phyloP scores from a whole-genome alignment of 2,113 vertebrate species.

The Microcebus tavaratra region DNA sequence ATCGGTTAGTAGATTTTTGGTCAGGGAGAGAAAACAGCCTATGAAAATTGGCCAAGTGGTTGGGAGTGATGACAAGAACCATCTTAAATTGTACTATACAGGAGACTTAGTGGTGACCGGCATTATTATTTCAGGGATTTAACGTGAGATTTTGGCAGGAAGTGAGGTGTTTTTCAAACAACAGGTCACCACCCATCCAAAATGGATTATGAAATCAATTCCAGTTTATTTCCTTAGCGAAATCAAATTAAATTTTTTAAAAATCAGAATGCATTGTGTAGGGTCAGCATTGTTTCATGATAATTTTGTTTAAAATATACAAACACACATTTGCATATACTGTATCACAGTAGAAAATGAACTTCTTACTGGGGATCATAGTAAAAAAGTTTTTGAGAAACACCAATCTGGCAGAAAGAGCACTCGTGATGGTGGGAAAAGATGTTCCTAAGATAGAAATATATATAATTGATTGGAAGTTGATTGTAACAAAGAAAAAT shows the following conservation, averaged over 20 bases:
- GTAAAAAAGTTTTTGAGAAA: constrained; percentile 16
- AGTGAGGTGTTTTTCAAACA: background rate
- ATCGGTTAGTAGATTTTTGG: background rate
- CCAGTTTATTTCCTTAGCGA: background rate
- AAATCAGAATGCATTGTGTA: background rate
- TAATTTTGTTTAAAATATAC: background rate
- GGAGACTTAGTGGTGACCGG: background rate
- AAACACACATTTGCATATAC: background rate
- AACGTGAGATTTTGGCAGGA: background rate
- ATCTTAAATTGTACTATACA: background rate
- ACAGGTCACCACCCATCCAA: background rate
- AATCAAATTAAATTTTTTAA: constrained; percentile 4
- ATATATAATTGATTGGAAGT: background rate
- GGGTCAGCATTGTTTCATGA: background rate
- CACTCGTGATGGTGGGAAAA: background rate
- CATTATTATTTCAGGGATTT: background rate
- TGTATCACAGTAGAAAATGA: background rate
- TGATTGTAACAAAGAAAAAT: background rate
- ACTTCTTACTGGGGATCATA: background rate
- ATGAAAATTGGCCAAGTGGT: background rate
- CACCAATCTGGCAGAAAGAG: background rate
- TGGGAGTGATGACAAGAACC: background rate
- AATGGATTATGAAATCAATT: background rate
- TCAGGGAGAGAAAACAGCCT: background rate
- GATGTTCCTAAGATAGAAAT: background rate